phyloP scores from a whole-genome alignment of 1,140 invertebrate genomes.

The Eupeodes corollae region DNA sequence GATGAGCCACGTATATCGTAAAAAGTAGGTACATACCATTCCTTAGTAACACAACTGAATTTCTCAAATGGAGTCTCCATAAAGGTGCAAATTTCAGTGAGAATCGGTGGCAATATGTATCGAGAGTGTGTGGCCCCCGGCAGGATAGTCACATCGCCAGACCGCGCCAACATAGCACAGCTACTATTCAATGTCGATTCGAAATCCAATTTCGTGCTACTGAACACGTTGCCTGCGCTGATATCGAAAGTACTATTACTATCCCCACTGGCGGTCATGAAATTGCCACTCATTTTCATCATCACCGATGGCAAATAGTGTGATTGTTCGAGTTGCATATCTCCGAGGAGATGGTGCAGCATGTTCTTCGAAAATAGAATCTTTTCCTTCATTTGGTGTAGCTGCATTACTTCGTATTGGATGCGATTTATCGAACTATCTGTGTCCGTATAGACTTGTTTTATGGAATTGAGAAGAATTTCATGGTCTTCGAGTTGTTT shows the following conservation, averaged over 20 bases:
- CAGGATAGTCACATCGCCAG: constrained; percentile 3
- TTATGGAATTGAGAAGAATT: constrained; percentile 22
- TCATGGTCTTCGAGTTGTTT: constrained; percentile 26
- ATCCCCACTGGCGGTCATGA: constrained; percentile 18
- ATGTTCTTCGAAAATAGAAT: constrained; percentile 28
- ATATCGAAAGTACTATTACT: constrained; percentile 19
- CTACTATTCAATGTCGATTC: constrained; percentile 16
- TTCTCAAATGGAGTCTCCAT: constrained; percentile 24
- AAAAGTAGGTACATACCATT: constrained; percentile 13
- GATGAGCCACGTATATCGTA: background rate
- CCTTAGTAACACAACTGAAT: constrained; percentile 16
- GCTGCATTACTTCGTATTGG: constrained; percentile 27
- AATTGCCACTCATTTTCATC: constrained; percentile 19
- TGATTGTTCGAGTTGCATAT: constrained; percentile 16
- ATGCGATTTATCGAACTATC: constrained; percentile 24
- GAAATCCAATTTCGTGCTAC: constrained; percentile 28
- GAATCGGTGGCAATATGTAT: constrained; percentile 16
- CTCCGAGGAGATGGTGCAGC: constrained; percentile 22
- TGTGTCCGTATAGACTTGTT: constrained; percentile 24
- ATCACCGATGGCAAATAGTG: no score
- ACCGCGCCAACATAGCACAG: constrained; percentile 13
- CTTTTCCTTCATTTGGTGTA: constrained; percentile 33
- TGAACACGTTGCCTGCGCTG: constrained; percentile 26
- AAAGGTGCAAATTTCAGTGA: constrained; percentile 22
- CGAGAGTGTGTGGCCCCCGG: background rate